phyloP scores from a whole-genome alignment of 2,113 vertebrate genomes.

The Poicephalus gulielmi region DNA sequence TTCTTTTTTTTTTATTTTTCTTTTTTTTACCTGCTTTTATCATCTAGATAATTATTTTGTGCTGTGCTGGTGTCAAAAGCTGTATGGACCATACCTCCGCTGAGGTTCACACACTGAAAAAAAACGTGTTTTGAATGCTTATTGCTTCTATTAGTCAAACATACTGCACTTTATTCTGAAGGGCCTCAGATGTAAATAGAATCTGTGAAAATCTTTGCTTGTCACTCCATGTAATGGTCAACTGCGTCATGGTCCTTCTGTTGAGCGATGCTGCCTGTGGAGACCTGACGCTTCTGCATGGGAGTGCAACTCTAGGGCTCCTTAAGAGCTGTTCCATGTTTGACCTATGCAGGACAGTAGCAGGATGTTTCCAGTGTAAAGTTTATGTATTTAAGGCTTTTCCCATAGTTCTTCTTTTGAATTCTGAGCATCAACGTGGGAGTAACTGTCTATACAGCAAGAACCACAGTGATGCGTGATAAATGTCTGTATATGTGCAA shows the following conservation, averaged over 20 bases:
- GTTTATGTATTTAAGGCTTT: not conserved
- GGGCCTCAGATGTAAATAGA: not conserved
- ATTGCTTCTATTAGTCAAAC: not conserved
- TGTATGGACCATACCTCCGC: not conserved
- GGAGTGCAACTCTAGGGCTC: not conserved
- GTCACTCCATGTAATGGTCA: not conserved
- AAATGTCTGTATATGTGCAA: fast-evolving
- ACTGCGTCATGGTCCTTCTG: fast-evolving
- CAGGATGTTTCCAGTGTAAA: not conserved
- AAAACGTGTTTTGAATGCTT: not conserved
- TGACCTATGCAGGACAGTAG: not conserved
- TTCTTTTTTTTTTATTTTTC: not conserved
- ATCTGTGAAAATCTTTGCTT: not conserved
- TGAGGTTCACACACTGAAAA: not conserved
- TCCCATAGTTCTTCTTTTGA: not conserved
- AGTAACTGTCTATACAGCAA: not conserved
- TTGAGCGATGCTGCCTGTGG: not conserved
- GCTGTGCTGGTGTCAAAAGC: not conserved
- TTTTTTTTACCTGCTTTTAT: not conserved
- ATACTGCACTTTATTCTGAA: not conserved
- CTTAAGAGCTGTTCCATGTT: not conserved
- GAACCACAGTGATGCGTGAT: not conserved
- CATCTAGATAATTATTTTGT: not conserved
- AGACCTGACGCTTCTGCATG: fast-evolving
- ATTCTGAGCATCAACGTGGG: not conserved